Evolutionary conservation across 2,113 vertebrate species (phyloP).

Genomic region (Hucho hucho): DNA sequence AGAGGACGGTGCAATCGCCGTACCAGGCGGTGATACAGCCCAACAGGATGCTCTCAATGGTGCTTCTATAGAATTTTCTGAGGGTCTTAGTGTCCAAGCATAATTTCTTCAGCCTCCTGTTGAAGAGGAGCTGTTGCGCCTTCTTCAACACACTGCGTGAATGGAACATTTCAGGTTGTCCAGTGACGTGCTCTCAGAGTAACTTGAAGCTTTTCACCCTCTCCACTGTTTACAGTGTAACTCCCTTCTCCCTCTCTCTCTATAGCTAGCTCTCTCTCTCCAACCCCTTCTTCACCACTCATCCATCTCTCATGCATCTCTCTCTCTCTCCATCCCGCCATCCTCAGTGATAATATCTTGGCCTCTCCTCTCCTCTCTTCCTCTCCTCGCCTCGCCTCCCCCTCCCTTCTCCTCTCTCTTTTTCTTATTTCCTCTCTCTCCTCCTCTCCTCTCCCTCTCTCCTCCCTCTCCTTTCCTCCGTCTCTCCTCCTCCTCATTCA

Average conservation of each 20-base stretch:
- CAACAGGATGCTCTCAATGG: too few relatives aligned
- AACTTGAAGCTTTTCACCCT: too few relatives aligned
- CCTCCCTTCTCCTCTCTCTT: too few relatives aligned
- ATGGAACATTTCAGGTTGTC: neutral
- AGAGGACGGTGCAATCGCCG: too few relatives aligned
- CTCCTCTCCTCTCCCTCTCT: neutral
- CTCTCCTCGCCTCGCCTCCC: neutral
- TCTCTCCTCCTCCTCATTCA: constrained; percentile 36
- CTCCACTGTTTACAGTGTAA: neutral
- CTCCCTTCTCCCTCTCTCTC: neutral
- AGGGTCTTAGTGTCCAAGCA: too few relatives aligned
- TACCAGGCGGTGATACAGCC: too few relatives aligned
- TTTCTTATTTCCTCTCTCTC: neutral
- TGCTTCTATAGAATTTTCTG: too few relatives aligned
- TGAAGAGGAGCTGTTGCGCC: too few relatives aligned
- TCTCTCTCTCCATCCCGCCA: neutral
- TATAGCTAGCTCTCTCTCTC: neutral
- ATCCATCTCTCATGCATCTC: neutral
- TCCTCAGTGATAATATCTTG: too few relatives aligned
- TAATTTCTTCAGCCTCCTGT: too few relatives aligned
- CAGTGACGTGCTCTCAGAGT: neutral
- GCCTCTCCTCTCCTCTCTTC: neutral
- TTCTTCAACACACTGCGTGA: neutral
- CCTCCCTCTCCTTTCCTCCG: neutral
- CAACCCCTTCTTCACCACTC: neutral